Conservation (phyloP, 2,113 vertebrate genomes). For the Eulemur macaco region DNA sequence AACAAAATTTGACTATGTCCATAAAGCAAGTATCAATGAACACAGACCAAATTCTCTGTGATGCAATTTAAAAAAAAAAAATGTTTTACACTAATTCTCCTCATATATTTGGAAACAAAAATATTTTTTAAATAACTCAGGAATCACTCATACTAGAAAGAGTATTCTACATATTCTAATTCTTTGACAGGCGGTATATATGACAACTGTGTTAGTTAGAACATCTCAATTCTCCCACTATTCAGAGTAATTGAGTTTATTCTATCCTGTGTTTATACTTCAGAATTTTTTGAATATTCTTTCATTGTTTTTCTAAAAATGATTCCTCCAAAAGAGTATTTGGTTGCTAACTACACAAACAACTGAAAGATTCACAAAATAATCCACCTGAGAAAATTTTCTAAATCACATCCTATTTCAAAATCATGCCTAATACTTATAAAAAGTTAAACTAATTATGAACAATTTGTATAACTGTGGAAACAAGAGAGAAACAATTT, state of each 20-base stretch:
- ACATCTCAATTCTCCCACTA: neutral
- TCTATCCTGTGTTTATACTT: neutral
- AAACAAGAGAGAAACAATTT: conserved; percentile 16
- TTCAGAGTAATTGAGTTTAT: conserved; percentile 16
- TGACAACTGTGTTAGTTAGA: neutral
- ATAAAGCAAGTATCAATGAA: neutral
- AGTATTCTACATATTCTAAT: neutral
- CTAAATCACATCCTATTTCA: conserved; percentile 42
- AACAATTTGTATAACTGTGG: conserved; percentile 43
- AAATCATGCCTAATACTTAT: conserved; percentile 4
- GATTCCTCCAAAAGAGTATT: neutral
- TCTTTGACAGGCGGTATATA: neutral
- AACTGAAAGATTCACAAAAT: conserved; percentile 20
- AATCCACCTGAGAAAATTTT: conserved; percentile 34
- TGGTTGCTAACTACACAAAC: conserved; percentile 29
- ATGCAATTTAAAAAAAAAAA: neutral
- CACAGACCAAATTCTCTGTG: neutral
- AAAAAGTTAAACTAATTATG: conserved; percentile 48
- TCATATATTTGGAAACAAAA: conserved; percentile 2
- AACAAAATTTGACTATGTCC: neutral
- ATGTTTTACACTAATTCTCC: neutral
- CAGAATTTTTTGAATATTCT: neutral
- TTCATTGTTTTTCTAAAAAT: conserved; percentile 40
- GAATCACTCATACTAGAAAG: neutral
- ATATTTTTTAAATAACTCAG: neutral